A percentile compares a stretch with the other conserved stretches of the same genome.
Conservation (phyloP, 1,140 invertebrate genomes). For the Drosophila arawakana region DNA sequence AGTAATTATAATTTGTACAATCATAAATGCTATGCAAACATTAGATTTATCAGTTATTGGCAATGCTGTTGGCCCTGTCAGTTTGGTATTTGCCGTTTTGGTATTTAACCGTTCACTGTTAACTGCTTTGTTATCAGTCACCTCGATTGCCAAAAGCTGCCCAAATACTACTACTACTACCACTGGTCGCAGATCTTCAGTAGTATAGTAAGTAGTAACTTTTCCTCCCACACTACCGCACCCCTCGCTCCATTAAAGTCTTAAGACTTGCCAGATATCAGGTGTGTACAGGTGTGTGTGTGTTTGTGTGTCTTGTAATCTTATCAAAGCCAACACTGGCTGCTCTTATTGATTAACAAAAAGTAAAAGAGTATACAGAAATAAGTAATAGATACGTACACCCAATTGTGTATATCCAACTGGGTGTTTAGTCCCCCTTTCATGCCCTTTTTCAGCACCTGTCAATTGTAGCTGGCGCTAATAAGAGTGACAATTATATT, state of each 20-base stretch:
- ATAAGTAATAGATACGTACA: slow-evolving; percentile 55
- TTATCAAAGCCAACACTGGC: slow-evolving; percentile 50
- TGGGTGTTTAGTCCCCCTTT: background rate
- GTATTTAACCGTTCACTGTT: too few species aligned
- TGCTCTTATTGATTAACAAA: slow-evolving; percentile 79
- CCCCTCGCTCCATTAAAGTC: background rate
- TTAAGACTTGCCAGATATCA: slow-evolving; percentile 1
- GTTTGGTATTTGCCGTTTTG: slow-evolving; percentile 23
- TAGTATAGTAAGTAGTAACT: slow-evolving; percentile 30
- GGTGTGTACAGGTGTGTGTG: slow-evolving; percentile 1
- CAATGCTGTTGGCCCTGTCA: slow-evolving; percentile 43
- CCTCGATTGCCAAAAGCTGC: slow-evolving; percentile 32
- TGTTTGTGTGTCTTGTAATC: slow-evolving; percentile 48
- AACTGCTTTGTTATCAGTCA: background rate
- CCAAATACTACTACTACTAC: slow-evolving; percentile 24
- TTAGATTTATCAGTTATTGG: slow-evolving; percentile 65
- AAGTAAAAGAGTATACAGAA: slow-evolving; percentile 10
- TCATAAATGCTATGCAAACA: slow-evolving; percentile 63
- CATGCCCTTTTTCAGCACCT: background rate
- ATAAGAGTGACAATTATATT: slow-evolving; percentile 54
- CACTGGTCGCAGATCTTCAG: slow-evolving; percentile 26
- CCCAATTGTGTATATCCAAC: slow-evolving; percentile 52
- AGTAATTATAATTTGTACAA: slow-evolving; percentile 53
- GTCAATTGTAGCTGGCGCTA: slow-evolving; percentile 48
- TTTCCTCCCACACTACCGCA: background rate